Evolutionary conservation across 2,888 invertebrate genomes (phyloP), one percentile per base, ranked within the genome.

Genomic region (Hedya salicella): DNA sequence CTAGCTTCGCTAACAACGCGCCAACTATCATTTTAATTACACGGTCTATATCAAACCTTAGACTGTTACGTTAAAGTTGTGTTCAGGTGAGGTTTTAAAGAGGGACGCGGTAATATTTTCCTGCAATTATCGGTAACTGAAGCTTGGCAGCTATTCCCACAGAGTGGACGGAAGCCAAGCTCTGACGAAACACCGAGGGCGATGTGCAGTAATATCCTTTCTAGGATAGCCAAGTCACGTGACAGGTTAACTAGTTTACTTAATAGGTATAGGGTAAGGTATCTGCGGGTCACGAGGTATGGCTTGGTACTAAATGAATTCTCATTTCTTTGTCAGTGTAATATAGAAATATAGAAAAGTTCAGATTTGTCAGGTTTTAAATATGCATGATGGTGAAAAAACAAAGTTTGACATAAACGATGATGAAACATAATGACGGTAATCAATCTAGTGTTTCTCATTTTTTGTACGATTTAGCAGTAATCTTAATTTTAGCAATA

Each of bases 51-150:
- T 42, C 11, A 8, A 42, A 40, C 48, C 48, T 42, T 61, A 39
- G 9, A 11, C 3, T 4, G 19, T 1, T n/a, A 30, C 13, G 25
- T 53, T 60, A 65, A n/a, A 40, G 65, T 60, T 17, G n/a, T 30
- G n/a, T 49, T 32, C 30, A n/a, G 50, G 9, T 1, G 11, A 25
- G 16, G 40, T 48, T 32, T 19, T 13, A 5, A 44, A 59, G 30
- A 13, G 19, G 39, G 46, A 54, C 53, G 39, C 46, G 52, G 59
- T 66, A 46, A 65, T 65, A 60, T 65, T 60, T 65, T 52, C 60
- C 60, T 46, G 39, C 53, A 66, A 66, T 54, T 61, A 66, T 52
- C 44, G 39, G 39, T 13, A 49, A 54, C 48, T 54, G 30, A 61
- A 44, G 59, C 40, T 54, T 65, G 48, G 36, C 40, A 53, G 21